A percentile compares a stretch with the other conserved stretches of the same genome.
Evolutionary conservation across 2,797 vertebrate genomes (phyloP).

Genomic region (Natrix natrix): DNA sequence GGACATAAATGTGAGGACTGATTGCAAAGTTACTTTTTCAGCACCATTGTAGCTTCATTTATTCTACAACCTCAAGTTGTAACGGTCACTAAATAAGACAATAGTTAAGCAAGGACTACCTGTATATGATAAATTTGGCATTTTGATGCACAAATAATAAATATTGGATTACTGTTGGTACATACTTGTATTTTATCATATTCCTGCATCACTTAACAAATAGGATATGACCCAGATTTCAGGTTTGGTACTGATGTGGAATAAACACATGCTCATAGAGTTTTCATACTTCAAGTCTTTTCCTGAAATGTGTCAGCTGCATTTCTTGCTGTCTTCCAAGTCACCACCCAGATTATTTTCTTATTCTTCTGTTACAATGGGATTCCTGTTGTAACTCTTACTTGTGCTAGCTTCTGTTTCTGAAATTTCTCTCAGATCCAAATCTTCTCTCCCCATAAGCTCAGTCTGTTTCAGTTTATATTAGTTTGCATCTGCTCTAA

Average conservation of each 20-base stretch:
- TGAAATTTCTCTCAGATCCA: neutral
- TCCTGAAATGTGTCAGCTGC: neutral
- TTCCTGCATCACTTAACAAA: neutral
- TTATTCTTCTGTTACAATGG: neutral
- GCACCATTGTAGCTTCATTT: neutral
- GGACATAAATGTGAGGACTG: neutral
- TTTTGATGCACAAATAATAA: fast-evolving
- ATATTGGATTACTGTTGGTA: neutral
- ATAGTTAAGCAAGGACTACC: neutral
- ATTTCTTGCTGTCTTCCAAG: slow-evolving; percentile 16
- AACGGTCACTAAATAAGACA: neutral
- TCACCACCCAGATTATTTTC: fast-evolving
- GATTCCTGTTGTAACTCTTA: neutral
- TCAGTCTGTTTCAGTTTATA: neutral
- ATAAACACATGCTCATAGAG: neutral
- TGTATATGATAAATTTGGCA: neutral
- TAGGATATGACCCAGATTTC: neutral
- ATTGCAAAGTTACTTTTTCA: neutral
- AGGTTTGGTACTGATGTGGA: neutral
- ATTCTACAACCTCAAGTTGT: neutral
- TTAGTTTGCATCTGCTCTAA: neutral
- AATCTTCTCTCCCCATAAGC: neutral
- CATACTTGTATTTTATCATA: neutral
- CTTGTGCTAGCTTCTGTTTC: neutral
- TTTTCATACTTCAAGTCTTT: slow-evolving; percentile 29